These are phyloP conservation scores for Brachionichthys hirsutus DNA, from an alignment of 2,113 vertebrate genomes.

Conservation along the genomic window DNA sequence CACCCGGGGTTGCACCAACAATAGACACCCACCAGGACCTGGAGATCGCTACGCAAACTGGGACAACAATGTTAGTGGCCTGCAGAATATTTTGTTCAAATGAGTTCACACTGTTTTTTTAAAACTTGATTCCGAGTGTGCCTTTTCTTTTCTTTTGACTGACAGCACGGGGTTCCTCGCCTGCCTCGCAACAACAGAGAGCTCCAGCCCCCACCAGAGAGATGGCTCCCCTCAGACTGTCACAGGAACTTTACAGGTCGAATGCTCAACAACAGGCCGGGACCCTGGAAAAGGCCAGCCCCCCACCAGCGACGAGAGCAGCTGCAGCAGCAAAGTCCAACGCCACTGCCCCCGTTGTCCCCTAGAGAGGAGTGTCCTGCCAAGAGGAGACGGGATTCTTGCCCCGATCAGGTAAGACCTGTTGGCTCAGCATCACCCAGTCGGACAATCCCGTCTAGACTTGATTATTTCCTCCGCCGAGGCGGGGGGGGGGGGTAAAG, in stretches of 20 bases:
- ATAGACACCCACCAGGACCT: constrained; percentile 69
- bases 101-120: background rate
- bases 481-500: too few species aligned
- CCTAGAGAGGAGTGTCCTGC: constrained; percentile 74
- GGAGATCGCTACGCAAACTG: constrained; percentile 74
- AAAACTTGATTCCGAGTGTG: background rate
- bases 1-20: constrained; percentile 70
- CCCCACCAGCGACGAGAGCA: constrained; percentile 63
- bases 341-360: constrained; percentile 51
- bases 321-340: constrained; percentile 58
- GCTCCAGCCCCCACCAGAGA: constrained; percentile 75
- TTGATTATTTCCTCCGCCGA: too few species aligned
- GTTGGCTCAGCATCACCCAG: constrained; percentile 37
- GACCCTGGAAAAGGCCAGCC: constrained; percentile 69
- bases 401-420: constrained; percentile 79
- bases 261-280: constrained; percentile 58
- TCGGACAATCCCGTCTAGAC: constrained; percentile 26
- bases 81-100: background rate
- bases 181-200: constrained; percentile 79
- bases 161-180: constrained; percentile 71
- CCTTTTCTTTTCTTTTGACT: background rate
- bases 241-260: constrained; percentile 62
- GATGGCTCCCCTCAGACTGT: constrained; percentile 75
- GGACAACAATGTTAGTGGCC: constrained; percentile 68
- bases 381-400: constrained; percentile 80